Base-by-base conservation (phyloP, 2,113 vertebrate genomes). In the Stercorarius parasiticus region DNA sequence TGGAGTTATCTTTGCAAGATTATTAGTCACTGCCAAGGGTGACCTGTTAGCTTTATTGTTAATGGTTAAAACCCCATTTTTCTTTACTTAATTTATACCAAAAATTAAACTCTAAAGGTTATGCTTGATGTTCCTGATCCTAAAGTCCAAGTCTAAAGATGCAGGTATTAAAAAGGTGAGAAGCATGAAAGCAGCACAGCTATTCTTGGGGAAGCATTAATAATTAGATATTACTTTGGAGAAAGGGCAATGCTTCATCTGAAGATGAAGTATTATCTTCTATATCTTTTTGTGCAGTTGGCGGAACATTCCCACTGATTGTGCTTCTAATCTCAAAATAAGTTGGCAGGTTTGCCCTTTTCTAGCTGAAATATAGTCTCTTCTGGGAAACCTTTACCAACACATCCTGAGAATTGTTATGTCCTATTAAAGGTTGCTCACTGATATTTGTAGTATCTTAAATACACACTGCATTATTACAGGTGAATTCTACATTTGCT, bases 261-360 rank as follows among this genome's bases (percentile, higher is more conserved):
- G 96, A 98, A 97, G 97, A 97, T 95, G 86, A 97, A 96, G 94
- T 93, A 94, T 95, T 97, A 70, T 93, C 92, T 97, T 92, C 79
- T 11, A 95, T 95, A 97, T 96, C 83, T 97, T 77, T 96, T 96
- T 94, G 95, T 97, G 97, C 92, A 95, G 77, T 91, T 87, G 90
- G 93, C 2, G 34, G 79, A 98, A 96, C 92, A 91, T 91, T 97
- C 81, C 61, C 82, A 93, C 93, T 92, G 86, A 96, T 92, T 95
- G 90, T 86, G 87, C 91, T 96, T 97, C 90, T 97, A 96, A 97
- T 97, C 93, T 98, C 95, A 97, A 97, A 95, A 95, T 90, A 97
- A 96, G 88, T 90, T 98, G 97, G 95, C 74, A 64, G 95, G 52
- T 97, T 94, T 98, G 98, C 97, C 97, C 97, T 98, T 98, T 98